A percentile compares a stretch with the other conserved stretches of the same genome.
phyloP scores from a whole-genome alignment of 2,113 vertebrate species.

The Macquaria australasica region DNA sequence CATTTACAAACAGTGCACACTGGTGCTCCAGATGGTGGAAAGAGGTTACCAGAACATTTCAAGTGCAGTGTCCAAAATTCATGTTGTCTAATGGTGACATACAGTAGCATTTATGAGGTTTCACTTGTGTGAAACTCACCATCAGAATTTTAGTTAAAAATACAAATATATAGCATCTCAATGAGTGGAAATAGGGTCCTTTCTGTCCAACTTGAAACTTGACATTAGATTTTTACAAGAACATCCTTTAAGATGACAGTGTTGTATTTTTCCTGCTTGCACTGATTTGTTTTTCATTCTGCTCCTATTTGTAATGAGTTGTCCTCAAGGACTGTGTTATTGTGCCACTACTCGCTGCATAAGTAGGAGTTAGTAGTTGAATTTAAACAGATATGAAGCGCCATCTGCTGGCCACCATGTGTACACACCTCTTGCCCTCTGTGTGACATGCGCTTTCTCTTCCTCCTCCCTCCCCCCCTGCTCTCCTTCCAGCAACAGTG shows the following conservation, averaged over 20 bases:
- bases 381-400: conserved; percentile 10
- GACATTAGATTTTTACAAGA: background rate
- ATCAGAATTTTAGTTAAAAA: background rate
- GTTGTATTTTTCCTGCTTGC: background rate
- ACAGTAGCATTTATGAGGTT: background rate
- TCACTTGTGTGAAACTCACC: background rate
- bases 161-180: background rate
- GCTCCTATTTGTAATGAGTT: background rate
- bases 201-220: background rate
- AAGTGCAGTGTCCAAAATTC: background rate
- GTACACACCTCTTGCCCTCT: conserved; percentile 15
- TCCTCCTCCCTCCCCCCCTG: background rate
- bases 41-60: background rate
- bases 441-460: background rate
- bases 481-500: conserved; percentile 81
- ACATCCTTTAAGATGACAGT: background rate
- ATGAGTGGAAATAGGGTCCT: background rate
- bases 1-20: background rate
- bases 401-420: conserved; percentile 64
- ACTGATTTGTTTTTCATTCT: background rate
- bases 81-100: background rate
- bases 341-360: background rate
- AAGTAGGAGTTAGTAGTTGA: background rate
- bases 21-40: background rate
- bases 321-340: background rate